phyloP scores from a whole-genome alignment of 2,888 invertebrate species.

The Eupithecia insigniata region DNA sequence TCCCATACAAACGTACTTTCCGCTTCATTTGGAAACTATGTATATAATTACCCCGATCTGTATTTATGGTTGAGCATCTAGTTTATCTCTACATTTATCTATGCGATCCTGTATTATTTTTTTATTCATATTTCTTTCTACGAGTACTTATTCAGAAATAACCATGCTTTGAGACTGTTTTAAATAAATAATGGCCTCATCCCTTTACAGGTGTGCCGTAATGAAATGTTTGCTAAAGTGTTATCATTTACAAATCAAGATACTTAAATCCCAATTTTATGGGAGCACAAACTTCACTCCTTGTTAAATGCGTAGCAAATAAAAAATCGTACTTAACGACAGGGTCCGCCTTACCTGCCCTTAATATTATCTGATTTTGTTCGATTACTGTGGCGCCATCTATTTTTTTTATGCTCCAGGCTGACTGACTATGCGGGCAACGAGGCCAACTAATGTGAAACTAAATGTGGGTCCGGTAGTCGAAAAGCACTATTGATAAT shows the following conservation, averaged over 20 bases:
- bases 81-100: background rate
- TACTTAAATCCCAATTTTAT: constrained; percentile 55
- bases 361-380: constrained; percentile 63
- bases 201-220: constrained; percentile 29
- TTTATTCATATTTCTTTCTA: background rate
- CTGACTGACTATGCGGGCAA: constrained; percentile 16
- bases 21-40: too few species aligned
- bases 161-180: background rate
- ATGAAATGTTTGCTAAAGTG: constrained; percentile 47
- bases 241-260: constrained; percentile 43
- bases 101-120: background rate
- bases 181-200: constrained; percentile 13
- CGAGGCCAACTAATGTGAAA: background rate
- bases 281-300: constrained; percentile 44
- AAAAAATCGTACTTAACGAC: constrained; percentile 54
- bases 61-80: background rate
- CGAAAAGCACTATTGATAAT: background rate
- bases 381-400: constrained; percentile 63
- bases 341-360: constrained; percentile 62
- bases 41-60: too few species aligned
- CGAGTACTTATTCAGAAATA: background rate
- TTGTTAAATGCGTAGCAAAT: constrained; percentile 47
- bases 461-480: background rate
- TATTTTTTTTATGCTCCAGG: constrained; percentile 42
- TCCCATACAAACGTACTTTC: too few species aligned